phyloP scores from a whole-genome alignment of 2,888 invertebrate species.

The Sinohyriopsis cumingii region DNA sequence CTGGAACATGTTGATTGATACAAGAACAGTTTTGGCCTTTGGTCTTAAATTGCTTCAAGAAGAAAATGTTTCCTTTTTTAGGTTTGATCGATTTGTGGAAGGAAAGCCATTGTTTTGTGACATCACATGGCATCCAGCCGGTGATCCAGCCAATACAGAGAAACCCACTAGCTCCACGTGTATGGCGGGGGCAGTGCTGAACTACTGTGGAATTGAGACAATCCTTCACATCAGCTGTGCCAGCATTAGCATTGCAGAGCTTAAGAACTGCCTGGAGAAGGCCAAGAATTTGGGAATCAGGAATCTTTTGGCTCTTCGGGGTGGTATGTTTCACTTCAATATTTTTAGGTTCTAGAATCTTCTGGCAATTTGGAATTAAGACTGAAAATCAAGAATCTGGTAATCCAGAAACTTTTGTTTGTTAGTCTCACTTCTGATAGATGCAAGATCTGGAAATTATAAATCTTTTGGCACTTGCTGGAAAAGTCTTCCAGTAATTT shows the following conservation, averaged over 20 bases:
- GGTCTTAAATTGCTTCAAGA: no score
- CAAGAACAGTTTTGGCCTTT: no score
- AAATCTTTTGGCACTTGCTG: no score
- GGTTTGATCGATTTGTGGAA: conserved; percentile 74
- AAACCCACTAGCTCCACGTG: conserved; percentile 76
- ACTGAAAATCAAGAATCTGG: no score
- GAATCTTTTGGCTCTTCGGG: conserved; percentile 82
- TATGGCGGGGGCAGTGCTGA: conserved; percentile 75
- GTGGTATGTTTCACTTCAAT: conserved; percentile 76
- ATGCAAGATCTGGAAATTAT: no score
- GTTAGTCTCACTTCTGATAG: no score
- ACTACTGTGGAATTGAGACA: conserved; percentile 77
- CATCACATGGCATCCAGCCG: conserved; percentile 77
- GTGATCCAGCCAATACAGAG: conserved; percentile 74
- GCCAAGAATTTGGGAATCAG: conserved; percentile 79
- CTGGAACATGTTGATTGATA: no score
- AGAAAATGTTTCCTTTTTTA: conserved; percentile 38
- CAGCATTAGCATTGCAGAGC: conserved; percentile 71
- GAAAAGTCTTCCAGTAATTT: no score
- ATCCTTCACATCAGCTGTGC: conserved; percentile 78
- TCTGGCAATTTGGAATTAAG: no score
- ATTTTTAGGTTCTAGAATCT: background rate
- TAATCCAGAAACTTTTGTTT: no score
- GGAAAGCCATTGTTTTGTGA: conserved; percentile 77
- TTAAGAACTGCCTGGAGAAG: conserved; percentile 74